These are phyloP conservation scores for Drosophila pachea DNA, from an alignment of 1,140 invertebrate genomes.

Conservation along the genomic window DNA sequence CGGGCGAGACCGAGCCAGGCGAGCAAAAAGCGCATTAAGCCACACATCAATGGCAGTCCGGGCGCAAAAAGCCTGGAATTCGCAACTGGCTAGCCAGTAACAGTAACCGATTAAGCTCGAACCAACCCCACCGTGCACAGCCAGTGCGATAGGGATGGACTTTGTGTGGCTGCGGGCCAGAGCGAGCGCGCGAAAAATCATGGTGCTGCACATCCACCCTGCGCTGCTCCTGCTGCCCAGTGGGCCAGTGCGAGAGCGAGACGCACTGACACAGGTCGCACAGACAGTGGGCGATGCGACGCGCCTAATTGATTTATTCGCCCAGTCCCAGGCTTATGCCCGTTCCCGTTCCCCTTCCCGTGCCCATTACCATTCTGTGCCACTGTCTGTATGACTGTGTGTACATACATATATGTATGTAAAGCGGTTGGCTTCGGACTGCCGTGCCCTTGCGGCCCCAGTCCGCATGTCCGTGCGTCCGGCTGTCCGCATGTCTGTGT, in stretches of 20 bases:
- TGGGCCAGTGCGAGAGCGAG: slow-evolving; percentile 14
- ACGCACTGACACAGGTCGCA: slow-evolving; percentile 39
- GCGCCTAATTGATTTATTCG: slow-evolving; percentile 65
- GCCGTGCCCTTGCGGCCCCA: slow-evolving; percentile 11
- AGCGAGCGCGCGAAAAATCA: slow-evolving; percentile 29
- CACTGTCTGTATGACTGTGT: too few species aligned
- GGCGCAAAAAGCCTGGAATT: slow-evolving; percentile 51
- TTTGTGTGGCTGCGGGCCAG: slow-evolving; percentile 3
- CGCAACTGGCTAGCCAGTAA: slow-evolving; percentile 42
- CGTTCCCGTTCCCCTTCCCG: slow-evolving; percentile 15
- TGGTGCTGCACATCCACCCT: slow-evolving; percentile 14
- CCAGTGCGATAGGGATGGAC: slow-evolving; percentile 1
- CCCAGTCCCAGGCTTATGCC: slow-evolving; percentile 26
- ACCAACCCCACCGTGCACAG: slow-evolving; percentile 24
- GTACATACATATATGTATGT: neutral
- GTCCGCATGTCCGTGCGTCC: neutral
- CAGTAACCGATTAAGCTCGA: slow-evolving; percentile 49
- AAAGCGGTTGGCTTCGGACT: slow-evolving; percentile 14
- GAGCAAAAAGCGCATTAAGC: slow-evolving; percentile 64
- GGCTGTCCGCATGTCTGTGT: neutral
- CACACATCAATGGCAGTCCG: slow-evolving; percentile 45
- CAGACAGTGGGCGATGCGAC: slow-evolving; percentile 34
- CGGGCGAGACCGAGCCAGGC: slow-evolving; percentile 30
- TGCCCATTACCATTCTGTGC: neutral
- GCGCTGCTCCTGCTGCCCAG: slow-evolving; percentile 3